Base-by-base conservation (phyloP, 2,888 invertebrate genomes). In the Conchocele bisecta region DNA sequence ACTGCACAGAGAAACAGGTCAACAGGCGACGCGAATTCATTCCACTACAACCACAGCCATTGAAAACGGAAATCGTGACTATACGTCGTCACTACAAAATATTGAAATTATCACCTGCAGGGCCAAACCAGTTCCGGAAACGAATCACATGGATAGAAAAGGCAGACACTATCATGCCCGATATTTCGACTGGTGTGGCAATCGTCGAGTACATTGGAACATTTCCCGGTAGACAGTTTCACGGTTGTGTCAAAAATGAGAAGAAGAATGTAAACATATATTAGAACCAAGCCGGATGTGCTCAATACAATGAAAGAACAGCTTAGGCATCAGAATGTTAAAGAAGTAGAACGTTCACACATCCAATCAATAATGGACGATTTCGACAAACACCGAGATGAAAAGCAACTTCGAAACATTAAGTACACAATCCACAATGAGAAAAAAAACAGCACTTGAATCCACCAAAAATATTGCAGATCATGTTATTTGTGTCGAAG, bases 401-500 rank as follows among this genome's bases (percentile, higher is more conserved):
- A 54, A 15, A 64, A 46, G 37, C 54, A 64, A n/a, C 20, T 64
- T 3, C 17, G 13, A 22, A 64, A 64, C 17, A 17, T 64, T 1
- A 64, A 64, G 15, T 53, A 53, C 20, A 33, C 3, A 3, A 53
- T 53, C 7, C 24, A 53, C 15, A 28, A 31, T 2, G 15, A 28
- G 17, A 33, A 11, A n/a, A 13, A 68, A 68, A 39, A 9, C 3
- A 9, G 29, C 6, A 6, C 29, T n/a, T 1, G 13, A 33, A n/a
- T n/a, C n/a, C 26, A 48, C n/a, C 1, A 22, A 39, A 13, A 70
- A 75, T 22, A 26, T 29, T 7, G 75, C 75, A 3, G 70, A 75
- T 42, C 59, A 67, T 22, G 24, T 75, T 4, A 59, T 75, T n/a
- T 22, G 31, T 5, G 63, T 75, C 4, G 75, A 75, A 41, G 75